Base-by-base conservation (phyloP, 2,113 vertebrate genomes). In the Monarcha castaneiventris region DNA sequence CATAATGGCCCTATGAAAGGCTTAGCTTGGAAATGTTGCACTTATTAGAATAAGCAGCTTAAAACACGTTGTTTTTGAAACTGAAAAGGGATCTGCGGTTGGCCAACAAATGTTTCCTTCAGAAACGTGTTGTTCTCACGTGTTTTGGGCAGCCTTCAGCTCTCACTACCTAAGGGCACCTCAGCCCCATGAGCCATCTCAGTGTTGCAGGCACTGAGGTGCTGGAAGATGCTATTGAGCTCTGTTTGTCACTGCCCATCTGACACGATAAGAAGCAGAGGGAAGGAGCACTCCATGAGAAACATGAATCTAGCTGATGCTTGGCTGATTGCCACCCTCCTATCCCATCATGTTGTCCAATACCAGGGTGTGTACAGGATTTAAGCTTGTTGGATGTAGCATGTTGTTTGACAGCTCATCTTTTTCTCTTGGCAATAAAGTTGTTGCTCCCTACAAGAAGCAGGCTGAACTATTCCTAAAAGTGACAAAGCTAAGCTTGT, bases 231-330 rank as follows among this genome's bases (percentile, higher is more conserved):
- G 11, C 27, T 30, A 0, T 1, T 1, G 11, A 39, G 25, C 33
- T 17, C 25, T 37, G 13, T 6, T 7, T 25, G 15, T 16, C 63
- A 44, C 49, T 62, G 49, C 27, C 51, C 33, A 12, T 16, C 43
- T 33, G 63, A 16, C n/a, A 32, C 0, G 0, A 12, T 5, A 16
- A 62, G 84, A 55, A 27, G 1, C 1, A 2, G 21, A 68, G 55
- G 32, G 41, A 84, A 58, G 16, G 25, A 93, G 17, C 10, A 13
- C 10, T 52, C 26, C 13, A 29, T 30, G 43, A 81, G 29, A 33
- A 71, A 63, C 22, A 32, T 1, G 3, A 74, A 62, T 23, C 13
- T 32, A 46, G 43, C 43, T 77, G 43, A 51, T 81, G 25, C 32
- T 62, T 54, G 41, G 33, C 44, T 64, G 54, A 29, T 39, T 33